Percentiles rank a stretch among this genome's conserved stretches.
phyloP scores from a whole-genome alignment of 1,140 invertebrate genomes.

The Drosophila erecta region DNA sequence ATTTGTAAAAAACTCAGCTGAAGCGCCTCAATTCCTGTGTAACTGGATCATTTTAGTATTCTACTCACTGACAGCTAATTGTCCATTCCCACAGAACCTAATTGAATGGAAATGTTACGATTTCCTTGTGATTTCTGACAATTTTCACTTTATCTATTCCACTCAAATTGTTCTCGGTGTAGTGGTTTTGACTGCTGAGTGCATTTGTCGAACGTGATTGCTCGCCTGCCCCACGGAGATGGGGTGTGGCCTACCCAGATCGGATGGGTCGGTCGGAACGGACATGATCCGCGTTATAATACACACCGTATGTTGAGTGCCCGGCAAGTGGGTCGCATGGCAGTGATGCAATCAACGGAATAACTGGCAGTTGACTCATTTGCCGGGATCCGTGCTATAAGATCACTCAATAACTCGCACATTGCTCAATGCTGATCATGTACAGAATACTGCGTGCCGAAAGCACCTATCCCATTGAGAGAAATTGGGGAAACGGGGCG shows the following conservation, averaged over 20 bases:
- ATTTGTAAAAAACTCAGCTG: no score
- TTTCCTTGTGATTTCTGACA: no score
- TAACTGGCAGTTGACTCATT: conserved; percentile 12
- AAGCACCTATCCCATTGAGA: neutral
- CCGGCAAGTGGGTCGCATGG: conserved; percentile 13
- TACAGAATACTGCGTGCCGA: neutral
- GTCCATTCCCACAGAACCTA: no score
- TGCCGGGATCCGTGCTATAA: conserved; percentile 13
- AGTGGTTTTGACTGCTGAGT: conserved; percentile 4
- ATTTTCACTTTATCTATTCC: neutral
- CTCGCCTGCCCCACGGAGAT: neutral
- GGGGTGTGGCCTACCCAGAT: conserved; percentile 1
- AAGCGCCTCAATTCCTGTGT: no score
- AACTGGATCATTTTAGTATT: no score
- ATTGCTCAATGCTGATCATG: no score
- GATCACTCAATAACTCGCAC: neutral
- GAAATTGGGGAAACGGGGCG: neutral
- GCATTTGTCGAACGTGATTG: conserved; percentile 11
- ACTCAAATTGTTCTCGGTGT: neutral
- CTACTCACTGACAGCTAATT: no score
- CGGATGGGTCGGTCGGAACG: neutral
- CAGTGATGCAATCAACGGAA: conserved; percentile 24
- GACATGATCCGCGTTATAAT: conserved; percentile 14
- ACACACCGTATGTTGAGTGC: neutral
- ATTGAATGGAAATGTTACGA: no score